phyloP scores from a whole-genome alignment of 2,797 vertebrate genomes.

The Gymnothorax reevesii region DNA sequence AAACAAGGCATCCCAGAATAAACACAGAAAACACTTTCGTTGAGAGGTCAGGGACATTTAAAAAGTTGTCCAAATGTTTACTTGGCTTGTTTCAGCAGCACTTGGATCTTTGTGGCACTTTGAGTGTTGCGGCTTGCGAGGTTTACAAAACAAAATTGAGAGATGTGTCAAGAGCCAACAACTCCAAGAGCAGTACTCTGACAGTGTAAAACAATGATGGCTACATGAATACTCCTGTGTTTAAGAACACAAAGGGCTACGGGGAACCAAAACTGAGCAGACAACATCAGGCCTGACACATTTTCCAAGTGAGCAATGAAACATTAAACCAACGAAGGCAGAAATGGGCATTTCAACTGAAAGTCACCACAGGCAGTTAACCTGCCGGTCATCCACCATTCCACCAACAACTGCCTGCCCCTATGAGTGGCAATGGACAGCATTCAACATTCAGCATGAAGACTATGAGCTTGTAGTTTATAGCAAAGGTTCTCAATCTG shows the following conservation, averaged over 20 bases:
- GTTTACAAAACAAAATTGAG: constrained; percentile 63
- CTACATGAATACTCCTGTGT: constrained; percentile 22
- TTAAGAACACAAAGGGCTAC: not conserved
- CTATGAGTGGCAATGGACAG: not conserved
- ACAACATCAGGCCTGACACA: not conserved
- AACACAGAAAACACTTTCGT: not conserved
- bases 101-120: constrained; percentile 48
- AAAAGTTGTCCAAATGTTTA: constrained; percentile 76
- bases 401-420: not conserved
- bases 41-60: not conserved
- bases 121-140: constrained; percentile 54
- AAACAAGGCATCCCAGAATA: not conserved
- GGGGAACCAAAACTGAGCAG: not conserved
- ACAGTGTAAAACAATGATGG: constrained; percentile 49
- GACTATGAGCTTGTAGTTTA: not conserved
- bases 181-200: not conserved
- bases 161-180: not conserved
- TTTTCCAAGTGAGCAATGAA: not conserved
- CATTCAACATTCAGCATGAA: not conserved
- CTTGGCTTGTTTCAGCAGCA: constrained; percentile 61
- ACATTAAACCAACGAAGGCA: not conserved
- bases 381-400: not conserved
- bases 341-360: not conserved
- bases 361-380: not conserved
- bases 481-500: no score